phyloP scores from a whole-genome alignment of 2,888 invertebrate species.

The Rosalia funebris region DNA sequence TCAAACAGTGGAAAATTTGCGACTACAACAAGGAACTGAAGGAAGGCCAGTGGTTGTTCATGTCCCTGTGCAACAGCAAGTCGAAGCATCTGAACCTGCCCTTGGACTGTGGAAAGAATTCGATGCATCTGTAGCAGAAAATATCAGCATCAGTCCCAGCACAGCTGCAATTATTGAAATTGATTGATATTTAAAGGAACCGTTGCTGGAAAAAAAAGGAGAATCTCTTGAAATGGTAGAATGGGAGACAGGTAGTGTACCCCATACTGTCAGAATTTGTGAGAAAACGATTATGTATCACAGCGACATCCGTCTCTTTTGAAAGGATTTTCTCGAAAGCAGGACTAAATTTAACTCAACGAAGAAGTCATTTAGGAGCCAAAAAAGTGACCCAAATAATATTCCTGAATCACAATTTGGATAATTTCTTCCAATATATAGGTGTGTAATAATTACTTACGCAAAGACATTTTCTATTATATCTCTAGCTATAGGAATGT shows the following conservation, averaged over 20 bases:
- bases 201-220: neutral
- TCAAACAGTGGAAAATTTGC: neutral
- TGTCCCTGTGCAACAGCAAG: neutral
- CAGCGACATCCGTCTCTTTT: neutral
- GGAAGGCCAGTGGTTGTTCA: neutral
- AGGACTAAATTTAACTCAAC: neutral
- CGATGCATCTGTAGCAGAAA: neutral
- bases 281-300: neutral
- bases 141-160: neutral
- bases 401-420: neutral
- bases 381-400: neutral
- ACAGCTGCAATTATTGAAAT: neutral
- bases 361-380: neutral
- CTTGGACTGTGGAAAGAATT: conserved; percentile 4
- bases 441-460: too few relatives aligned
- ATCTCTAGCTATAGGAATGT: neutral
- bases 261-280: neutral
- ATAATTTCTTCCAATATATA: neutral
- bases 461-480: too few relatives aligned
- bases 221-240: neutral
- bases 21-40: neutral
- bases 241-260: neutral
- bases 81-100: neutral
- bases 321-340: conserved; percentile 2
- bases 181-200: neutral